Percentiles rank a stretch among this genome's conserved stretches.
phyloP scores from a whole-genome alignment of 2,888 invertebrate species.

The Tuta absoluta region DNA sequence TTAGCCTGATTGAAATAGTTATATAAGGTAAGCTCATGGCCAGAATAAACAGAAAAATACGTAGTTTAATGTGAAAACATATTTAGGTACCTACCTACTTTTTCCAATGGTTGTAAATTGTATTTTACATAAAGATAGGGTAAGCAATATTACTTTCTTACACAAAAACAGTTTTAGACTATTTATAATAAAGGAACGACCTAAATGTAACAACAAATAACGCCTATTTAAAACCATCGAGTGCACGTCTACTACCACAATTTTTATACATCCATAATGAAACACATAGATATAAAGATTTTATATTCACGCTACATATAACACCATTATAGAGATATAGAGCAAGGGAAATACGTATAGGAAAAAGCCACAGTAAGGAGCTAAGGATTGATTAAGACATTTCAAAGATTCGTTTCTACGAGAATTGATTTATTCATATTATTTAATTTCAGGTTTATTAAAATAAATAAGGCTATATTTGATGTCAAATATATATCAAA shows the following conservation, averaged over 20 bases:
- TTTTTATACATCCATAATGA: conserved; percentile 13
- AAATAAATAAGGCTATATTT: no score
- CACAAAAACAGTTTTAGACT: no score
- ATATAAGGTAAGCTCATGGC: no score
- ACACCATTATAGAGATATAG: conserved; percentile 15
- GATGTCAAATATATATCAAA: no score
- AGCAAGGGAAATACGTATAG: conserved; percentile 9
- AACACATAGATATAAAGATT: conserved; percentile 15
- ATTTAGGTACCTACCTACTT: no score
- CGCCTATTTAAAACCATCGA: neutral
- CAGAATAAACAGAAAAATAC: no score
- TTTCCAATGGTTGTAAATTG: no score
- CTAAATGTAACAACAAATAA: neutral
- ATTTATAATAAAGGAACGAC: no score
- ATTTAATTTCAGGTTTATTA: neutral
- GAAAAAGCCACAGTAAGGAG: neutral
- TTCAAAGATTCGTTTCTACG: neutral
- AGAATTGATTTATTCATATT: neutral
- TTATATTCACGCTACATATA: conserved; percentile 19
- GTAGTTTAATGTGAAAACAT: no score
- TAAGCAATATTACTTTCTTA: no score
- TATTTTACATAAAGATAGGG: no score
- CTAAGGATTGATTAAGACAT: neutral
- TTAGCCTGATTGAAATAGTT: no score
- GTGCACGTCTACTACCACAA: conserved; percentile 19